These are phyloP conservation scores for Chloroceryle inda DNA, from an alignment of 2,797 vertebrate species.

Conservation along the genomic window DNA sequence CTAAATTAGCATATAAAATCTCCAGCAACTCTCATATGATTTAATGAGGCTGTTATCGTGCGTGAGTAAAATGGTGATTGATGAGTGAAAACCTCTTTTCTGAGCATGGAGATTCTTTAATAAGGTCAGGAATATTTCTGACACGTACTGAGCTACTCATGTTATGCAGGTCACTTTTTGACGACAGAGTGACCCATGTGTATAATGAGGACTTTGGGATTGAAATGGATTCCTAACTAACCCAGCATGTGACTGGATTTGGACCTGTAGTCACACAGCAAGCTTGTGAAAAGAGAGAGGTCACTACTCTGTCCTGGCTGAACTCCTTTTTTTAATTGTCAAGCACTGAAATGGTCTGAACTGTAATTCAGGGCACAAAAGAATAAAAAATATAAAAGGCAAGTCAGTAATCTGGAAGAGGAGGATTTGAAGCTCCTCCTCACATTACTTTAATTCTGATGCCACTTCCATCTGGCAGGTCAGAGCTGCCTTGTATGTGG, in stretches of 20 bases:
- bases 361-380: not conserved
- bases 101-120: conserved; percentile 29
- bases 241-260: conserved; percentile 28
- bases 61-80: conserved; percentile 66
- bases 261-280: not conserved
- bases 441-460: not conserved
- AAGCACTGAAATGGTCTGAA: not conserved
- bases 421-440: not conserved
- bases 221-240: conserved; percentile 49
- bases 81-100: conserved; percentile 62
- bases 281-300: not conserved
- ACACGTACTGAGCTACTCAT: conserved; percentile 48
- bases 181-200: conserved; percentile 38
- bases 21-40: conserved; percentile 68
- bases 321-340: conserved; percentile 40
- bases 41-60: conserved; percentile 71
- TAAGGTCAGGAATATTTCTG: conserved; percentile 69
- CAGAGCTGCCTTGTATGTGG: conserved; percentile 8
- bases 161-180: conserved; percentile 60
- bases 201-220: conserved; percentile 22
- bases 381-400: conserved; percentile 25
- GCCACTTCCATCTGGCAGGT: not conserved
- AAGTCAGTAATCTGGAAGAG: conserved; percentile 2
- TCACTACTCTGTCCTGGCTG: conserved; percentile 23
- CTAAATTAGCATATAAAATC: conserved; percentile 73